phyloP scores from a whole-genome alignment of 2,797 vertebrate genomes.

The Sebastes minor region DNA sequence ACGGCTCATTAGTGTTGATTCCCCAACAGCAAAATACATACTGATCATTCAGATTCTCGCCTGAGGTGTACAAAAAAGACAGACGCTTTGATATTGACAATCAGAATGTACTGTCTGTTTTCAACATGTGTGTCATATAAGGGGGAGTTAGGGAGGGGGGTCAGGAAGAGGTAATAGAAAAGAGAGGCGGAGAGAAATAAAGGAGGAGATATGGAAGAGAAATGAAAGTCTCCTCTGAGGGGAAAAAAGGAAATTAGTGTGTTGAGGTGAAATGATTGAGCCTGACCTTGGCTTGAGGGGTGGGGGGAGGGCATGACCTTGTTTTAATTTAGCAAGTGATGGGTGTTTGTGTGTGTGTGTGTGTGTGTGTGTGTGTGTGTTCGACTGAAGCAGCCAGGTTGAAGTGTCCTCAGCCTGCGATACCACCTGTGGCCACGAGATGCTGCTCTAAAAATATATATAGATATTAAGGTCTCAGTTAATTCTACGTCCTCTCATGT shows the following conservation, averaged over 20 bases:
- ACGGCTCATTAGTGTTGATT: slow-evolving; percentile 14
- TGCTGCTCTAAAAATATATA: background rate
- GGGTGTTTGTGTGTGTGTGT: slow-evolving; percentile 3
- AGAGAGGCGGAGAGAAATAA: slow-evolving; percentile 14
- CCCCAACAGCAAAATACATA: background rate
- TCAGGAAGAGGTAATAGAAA: slow-evolving; percentile 15
- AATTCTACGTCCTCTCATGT: background rate
- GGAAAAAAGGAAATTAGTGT: slow-evolving; percentile 34
- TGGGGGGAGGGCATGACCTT: slow-evolving; percentile 14
- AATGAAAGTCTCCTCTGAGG: slow-evolving; percentile 43
- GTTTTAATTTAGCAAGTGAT: slow-evolving; percentile 47
- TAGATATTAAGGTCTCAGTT: background rate
- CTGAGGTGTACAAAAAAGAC: background rate
- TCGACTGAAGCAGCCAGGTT: background rate
- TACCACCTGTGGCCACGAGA: background rate
- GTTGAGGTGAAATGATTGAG: slow-evolving; percentile 53
- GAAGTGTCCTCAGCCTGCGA: background rate
- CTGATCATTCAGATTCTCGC: background rate
- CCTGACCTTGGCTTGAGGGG: slow-evolving; percentile 40
- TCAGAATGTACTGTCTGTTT: background rate
- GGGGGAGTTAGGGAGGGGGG: background rate
- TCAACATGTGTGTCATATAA: background rate
- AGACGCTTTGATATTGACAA: background rate
- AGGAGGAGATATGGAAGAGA: slow-evolving; percentile 20
- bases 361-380: slow-evolving; percentile 1